Conservation (phyloP, 2,888 invertebrate species). For the Tromatobia lineatoria region DNA sequence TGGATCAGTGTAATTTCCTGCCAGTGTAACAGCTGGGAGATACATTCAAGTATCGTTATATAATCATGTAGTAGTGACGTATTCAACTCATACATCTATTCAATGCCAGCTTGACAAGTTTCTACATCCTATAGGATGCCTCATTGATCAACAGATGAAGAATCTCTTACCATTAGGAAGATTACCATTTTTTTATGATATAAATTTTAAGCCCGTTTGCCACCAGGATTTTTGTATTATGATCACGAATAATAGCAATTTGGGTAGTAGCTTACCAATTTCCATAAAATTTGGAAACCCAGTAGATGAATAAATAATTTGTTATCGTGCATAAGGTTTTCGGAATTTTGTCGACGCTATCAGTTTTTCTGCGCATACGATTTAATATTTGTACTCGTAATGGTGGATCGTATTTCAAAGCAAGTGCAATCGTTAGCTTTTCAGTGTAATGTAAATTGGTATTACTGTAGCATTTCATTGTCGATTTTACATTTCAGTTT, state of each 20-base stretch:
- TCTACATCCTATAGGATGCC: too few species aligned
- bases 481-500: constrained; percentile 1
- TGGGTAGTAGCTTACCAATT: constrained; percentile 63
- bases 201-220: too few species aligned
- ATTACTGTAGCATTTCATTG: neutral
- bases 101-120: too few species aligned
- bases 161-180: too few species aligned
- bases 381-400: constrained; percentile 10
- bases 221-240: too few species aligned
- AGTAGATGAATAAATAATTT: neutral
- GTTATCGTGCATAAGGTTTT: constrained; percentile 15
- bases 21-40: neutral
- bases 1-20: neutral
- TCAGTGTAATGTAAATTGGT: neutral
- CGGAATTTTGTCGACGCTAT: neutral
- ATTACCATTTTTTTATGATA: too few species aligned
- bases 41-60: neutral
- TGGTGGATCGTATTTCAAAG: neutral
- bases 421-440: constrained; percentile 12
- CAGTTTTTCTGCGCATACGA: neutral
- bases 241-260: too few species aligned
- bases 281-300: constrained; percentile 69
- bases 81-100: too few species aligned
- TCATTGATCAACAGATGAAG: too few species aligned
- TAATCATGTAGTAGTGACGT: too few species aligned